Conservation (phyloP, 2,113 vertebrate genomes). For the Sinocyclocheilus anophthalmus region DNA sequence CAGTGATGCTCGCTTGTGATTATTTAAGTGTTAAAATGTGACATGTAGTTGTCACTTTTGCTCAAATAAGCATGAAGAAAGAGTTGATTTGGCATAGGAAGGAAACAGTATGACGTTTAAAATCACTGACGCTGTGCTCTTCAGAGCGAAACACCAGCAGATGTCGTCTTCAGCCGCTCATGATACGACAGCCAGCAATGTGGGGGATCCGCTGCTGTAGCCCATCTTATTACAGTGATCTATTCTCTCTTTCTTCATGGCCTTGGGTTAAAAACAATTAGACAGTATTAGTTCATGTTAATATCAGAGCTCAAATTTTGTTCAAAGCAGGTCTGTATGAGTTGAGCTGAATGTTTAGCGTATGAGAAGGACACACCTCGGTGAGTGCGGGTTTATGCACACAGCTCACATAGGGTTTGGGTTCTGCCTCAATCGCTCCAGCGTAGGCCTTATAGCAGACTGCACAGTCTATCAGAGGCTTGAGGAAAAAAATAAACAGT, state of each 20-base stretch:
- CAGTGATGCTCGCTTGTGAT: background rate
- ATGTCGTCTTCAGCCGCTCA: background rate
- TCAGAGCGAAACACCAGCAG: background rate
- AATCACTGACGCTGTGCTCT: background rate
- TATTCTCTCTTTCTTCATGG: constrained; percentile 56
- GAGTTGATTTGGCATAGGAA: too few species aligned
- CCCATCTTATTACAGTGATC: constrained; percentile 65
- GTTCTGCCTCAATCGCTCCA: constrained; percentile 65
- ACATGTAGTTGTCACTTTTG: background rate
- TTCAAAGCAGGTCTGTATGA: background rate
- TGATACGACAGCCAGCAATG: constrained; percentile 58
- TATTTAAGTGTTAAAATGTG: background rate
- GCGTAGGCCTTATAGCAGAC: constrained; percentile 71
- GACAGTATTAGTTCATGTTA: background rate
- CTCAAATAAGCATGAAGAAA: background rate
- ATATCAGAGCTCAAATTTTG: background rate
- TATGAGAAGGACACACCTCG: constrained; percentile 56
- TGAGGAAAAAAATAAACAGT: constrained; percentile 50
- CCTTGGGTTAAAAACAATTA: constrained; percentile 53
- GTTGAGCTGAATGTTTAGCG: too few species aligned
- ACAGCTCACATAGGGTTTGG: constrained; percentile 74
- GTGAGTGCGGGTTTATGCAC: constrained; percentile 69
- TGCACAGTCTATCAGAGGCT: constrained; percentile 76
- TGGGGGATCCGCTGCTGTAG: constrained; percentile 67
- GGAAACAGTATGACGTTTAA: background rate